Conservation (phyloP, 2,797 vertebrate genomes). For the Poecile montanus region DNA sequence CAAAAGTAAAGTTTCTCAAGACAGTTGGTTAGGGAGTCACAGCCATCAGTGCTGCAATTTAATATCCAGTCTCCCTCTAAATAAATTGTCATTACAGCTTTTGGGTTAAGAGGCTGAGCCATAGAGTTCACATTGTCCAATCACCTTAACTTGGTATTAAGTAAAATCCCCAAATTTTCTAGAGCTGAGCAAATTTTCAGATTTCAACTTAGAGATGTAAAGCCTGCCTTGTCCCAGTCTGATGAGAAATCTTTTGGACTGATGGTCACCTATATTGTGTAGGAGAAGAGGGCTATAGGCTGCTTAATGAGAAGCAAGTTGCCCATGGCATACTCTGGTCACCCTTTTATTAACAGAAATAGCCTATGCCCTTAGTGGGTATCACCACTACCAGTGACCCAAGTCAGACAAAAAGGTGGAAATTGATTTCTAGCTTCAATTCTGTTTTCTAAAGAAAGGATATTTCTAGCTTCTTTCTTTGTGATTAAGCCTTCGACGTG, state of each 20-base stretch:
- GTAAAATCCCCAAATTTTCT: neutral
- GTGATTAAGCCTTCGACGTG: neutral
- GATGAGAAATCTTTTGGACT: neutral
- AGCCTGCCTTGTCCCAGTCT: neutral
- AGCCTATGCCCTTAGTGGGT: neutral
- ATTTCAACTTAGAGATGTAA: neutral
- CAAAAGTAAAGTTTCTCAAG: neutral
- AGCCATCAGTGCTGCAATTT: neutral
- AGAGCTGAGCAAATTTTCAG: neutral
- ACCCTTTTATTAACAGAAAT: neutral
- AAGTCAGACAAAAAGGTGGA: neutral
- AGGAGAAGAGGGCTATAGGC: neutral
- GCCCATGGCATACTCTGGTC: neutral
- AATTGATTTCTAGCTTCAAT: neutral
- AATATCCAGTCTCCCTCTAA: neutral
- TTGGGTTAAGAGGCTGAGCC: neutral
- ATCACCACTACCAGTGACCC: neutral
- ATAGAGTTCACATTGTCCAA: neutral
- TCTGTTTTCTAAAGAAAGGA: slow-evolving; percentile 32
- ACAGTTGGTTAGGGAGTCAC: neutral
- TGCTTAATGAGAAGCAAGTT: neutral
- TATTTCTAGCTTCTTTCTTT: slow-evolving; percentile 46
- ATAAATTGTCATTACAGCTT: neutral
- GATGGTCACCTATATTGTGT: neutral
- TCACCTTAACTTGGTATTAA: neutral